Evolutionary conservation across 2,113 vertebrate species (phyloP).

Genomic region (Thunnus maccoyii): DNA sequence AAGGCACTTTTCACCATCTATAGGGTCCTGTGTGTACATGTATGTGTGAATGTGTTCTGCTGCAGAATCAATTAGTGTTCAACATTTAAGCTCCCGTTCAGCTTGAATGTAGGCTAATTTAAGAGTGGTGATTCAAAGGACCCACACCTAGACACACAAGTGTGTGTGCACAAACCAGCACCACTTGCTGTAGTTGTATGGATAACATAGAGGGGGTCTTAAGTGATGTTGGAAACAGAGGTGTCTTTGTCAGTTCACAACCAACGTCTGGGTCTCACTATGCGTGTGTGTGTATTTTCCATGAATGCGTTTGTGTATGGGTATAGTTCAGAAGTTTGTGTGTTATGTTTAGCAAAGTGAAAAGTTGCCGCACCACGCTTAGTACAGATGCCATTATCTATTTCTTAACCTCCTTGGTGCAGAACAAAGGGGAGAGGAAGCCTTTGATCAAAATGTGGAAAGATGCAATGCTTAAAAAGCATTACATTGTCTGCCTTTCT

Average conservation of each 20-base stretch:
- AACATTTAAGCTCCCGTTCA: constrained; percentile 38
- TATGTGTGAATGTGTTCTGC: not conserved
- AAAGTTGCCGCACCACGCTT: not conserved
- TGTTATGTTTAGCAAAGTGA: not conserved
- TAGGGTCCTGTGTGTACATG: constrained; percentile 4
- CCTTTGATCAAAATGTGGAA: constrained; percentile 48
- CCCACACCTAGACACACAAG: constrained; percentile 14
- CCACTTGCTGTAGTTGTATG: constrained; percentile 29
- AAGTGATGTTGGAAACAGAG: constrained; percentile 52
- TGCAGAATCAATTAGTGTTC: constrained; percentile 37
- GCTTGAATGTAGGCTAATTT: constrained; percentile 35
- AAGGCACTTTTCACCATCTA: not conserved
- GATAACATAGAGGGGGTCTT: constrained; percentile 37
- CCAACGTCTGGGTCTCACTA: constrained; percentile 1
- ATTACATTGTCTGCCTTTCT: constrained; percentile 33
- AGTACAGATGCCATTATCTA: constrained; percentile 4
- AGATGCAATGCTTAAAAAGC: constrained; percentile 52
- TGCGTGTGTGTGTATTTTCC: not conserved
- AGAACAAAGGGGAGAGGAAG: constrained; percentile 31
- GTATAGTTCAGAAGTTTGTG: constrained; percentile 13
- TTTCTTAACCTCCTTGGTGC: not conserved
- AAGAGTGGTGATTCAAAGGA: constrained; percentile 28
- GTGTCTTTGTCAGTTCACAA: constrained; percentile 43
- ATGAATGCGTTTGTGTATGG: constrained; percentile 5
- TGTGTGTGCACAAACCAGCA: constrained; percentile 15